phyloP scores from a whole-genome alignment of 2,113 vertebrate species.

The Planiliza haematocheilus region DNA sequence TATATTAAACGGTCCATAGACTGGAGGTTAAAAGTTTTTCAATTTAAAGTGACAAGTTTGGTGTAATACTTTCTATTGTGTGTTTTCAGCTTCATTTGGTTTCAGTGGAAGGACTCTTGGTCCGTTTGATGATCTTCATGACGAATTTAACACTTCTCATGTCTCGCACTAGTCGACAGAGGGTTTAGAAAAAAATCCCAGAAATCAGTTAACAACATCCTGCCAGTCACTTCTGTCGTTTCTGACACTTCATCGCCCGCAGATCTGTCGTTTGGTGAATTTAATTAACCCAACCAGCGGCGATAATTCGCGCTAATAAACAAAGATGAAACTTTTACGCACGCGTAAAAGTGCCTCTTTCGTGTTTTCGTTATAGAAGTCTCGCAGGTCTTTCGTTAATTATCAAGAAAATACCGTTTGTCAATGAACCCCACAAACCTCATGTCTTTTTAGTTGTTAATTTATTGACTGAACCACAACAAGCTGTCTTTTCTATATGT shows the following conservation, averaged over 20 bases:
- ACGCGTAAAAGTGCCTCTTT: slow-evolving; percentile 9
- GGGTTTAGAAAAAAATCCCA: slow-evolving; percentile 33
- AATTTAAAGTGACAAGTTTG: too few relatives aligned
- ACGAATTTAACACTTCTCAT: slow-evolving; percentile 38
- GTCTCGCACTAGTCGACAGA: slow-evolving; percentile 41
- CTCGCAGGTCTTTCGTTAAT: neutral
- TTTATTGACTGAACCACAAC: slow-evolving; percentile 60
- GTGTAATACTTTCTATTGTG: too few relatives aligned
- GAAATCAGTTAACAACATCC: slow-evolving; percentile 67
- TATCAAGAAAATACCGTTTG: neutral
- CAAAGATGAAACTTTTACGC: slow-evolving; percentile 11
- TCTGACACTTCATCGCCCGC: slow-evolving; percentile 27
- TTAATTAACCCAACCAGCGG: slow-evolving; percentile 24
- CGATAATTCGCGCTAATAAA: slow-evolving; percentile 27
- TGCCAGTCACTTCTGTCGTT: slow-evolving; percentile 35
- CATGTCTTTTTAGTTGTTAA: slow-evolving; percentile 42
- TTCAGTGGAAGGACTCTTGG: neutral
- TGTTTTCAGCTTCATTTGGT: neutral
- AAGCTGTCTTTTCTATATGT: slow-evolving; percentile 44
- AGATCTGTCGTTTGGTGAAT: slow-evolving; percentile 39
- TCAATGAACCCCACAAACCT: neutral
- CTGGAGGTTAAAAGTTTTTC: neutral
- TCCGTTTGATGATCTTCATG: slow-evolving; percentile 9
- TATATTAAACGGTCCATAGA: too few relatives aligned
- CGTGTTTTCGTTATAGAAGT: neutral